Evolutionary conservation across 2,797 vertebrate species (phyloP), one percentile per base, ranked within the genome.

Genomic region (Phrynocephalus guinanensis): DNA sequence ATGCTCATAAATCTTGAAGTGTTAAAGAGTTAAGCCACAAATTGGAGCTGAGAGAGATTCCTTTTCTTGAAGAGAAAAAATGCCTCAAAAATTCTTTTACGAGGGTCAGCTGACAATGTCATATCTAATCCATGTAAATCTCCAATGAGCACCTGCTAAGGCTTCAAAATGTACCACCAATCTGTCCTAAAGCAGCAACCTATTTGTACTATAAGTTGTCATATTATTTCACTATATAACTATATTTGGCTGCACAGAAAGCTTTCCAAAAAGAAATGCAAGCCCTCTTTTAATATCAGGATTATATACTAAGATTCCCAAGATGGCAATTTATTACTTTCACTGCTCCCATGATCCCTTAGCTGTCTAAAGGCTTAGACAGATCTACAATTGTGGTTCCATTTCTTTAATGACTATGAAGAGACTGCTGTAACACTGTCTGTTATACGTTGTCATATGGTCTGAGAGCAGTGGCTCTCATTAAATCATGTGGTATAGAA

Each of bases 351-450:
- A 33, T 38, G 5, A 84, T n/a, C 11, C 77, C 33, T 33, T 72
- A 56, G 52, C 52, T 56, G 52, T 13, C 52, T 56, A 56, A 56
- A 10, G 44, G 52, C 15, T 50, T 15, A 68, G 70, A 44, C 33
- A 83, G 60, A 70, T 68, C 0, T 0, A 5, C 81, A 87, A 89
- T 52, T 60, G 50, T 15, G n/a, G 10, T 83, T 85, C 24, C 66
- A 80, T 16, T 80, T 67, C 60, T 83, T 82, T 81, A 82, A 56
- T 15, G 83, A 26, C n/a, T 52, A 67, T 8, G 83, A 91, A 75
- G 1, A 44, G 2, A 90, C 22, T 20, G 44, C 38, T 26, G n/a
- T 16, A 26, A 44, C 38, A 44, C 38, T 56, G 10, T 56, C 52
- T 13, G 38, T 44, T 56, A 56, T 56, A 56, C 13, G 52, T 56